Conservation (phyloP, 2,888 invertebrate species). For the Melanostoma scalare region DNA sequence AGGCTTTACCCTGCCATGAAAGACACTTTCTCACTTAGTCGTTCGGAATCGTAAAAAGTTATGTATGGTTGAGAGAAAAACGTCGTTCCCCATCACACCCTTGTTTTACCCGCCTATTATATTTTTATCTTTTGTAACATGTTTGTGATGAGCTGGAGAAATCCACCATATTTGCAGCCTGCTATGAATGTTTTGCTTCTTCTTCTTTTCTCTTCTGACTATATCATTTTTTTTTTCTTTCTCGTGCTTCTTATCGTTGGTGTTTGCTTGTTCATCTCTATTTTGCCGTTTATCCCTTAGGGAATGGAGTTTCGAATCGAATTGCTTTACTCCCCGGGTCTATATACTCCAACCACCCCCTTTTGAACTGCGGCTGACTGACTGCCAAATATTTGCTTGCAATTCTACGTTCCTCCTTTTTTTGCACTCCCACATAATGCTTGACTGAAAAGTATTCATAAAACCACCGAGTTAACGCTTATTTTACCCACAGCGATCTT, state of each 20-base stretch:
- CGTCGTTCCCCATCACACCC: no score
- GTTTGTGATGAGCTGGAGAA: background rate
- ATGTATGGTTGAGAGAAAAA: no score
- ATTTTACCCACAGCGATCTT: slow-evolving; percentile 76
- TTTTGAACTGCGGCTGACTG: slow-evolving; percentile 50
- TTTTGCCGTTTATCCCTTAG: slow-evolving; percentile 52
- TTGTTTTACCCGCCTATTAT: no score
- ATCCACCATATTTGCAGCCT: slow-evolving; percentile 25
- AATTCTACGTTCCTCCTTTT: slow-evolving; percentile 31
- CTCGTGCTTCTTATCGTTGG: slow-evolving; percentile 13
- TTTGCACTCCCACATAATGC: slow-evolving; percentile 33
- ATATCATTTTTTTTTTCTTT: slow-evolving; percentile 22
- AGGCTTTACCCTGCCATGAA: no score
- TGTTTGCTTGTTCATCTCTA: slow-evolving; percentile 63
- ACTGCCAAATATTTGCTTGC: slow-evolving; percentile 65
- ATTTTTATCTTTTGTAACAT: no score
- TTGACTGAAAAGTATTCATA: slow-evolving; percentile 78
- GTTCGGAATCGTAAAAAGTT: no score
- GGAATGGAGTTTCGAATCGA: slow-evolving; percentile 77
- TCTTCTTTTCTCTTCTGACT: slow-evolving; percentile 26
- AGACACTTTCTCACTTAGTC: no score
- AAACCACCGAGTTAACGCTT: slow-evolving; percentile 81
- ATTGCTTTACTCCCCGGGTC: slow-evolving; percentile 75
- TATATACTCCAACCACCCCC: background rate
- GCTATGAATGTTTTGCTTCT: slow-evolving; percentile 39